Conservation (phyloP, 2,888 invertebrate species). For the Eulithis testata region DNA sequence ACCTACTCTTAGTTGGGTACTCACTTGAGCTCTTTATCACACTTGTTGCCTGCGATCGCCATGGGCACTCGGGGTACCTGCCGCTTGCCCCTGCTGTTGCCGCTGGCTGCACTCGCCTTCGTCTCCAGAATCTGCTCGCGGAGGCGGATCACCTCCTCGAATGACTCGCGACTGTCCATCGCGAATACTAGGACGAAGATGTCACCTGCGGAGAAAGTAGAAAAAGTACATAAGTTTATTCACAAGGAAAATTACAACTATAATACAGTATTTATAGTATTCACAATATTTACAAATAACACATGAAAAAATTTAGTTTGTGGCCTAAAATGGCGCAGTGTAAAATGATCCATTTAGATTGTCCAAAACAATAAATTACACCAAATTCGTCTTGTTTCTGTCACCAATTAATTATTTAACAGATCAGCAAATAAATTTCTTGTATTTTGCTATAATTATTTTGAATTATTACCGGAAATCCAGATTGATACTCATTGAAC, state of each 20-base stretch:
- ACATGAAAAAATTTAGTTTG: too few relatives aligned
- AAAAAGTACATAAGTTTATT: too few relatives aligned
- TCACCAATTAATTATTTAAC: too few relatives aligned
- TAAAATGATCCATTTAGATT: too few relatives aligned
- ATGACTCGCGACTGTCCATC: constrained; percentile 93
- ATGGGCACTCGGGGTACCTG: constrained; percentile 91
- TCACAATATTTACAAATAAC: too few relatives aligned
- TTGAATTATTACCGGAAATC: constrained; percentile 1
- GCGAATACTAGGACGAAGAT: constrained; percentile 92
- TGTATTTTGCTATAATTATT: too few relatives aligned
- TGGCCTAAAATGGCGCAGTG: too few relatives aligned
- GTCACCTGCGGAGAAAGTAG: constrained; percentile 84
- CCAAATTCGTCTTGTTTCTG: too few relatives aligned
- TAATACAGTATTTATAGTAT: too few relatives aligned
- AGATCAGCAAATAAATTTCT: too few relatives aligned
- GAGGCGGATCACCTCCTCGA: constrained; percentile 92
- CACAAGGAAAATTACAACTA: too few relatives aligned
- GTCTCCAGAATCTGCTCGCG: constrained; percentile 93
- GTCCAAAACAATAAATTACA: too few relatives aligned
- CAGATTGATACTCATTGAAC: neutral
- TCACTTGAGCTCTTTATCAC: constrained; percentile 92
- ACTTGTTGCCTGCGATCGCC: constrained; percentile 95
- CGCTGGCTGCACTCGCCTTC: constrained; percentile 90
- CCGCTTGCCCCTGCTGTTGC: constrained; percentile 84
- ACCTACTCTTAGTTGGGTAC: constrained; percentile 45